phyloP scores from a whole-genome alignment of 2,113 vertebrate genomes.

The Chauna torquata region DNA sequence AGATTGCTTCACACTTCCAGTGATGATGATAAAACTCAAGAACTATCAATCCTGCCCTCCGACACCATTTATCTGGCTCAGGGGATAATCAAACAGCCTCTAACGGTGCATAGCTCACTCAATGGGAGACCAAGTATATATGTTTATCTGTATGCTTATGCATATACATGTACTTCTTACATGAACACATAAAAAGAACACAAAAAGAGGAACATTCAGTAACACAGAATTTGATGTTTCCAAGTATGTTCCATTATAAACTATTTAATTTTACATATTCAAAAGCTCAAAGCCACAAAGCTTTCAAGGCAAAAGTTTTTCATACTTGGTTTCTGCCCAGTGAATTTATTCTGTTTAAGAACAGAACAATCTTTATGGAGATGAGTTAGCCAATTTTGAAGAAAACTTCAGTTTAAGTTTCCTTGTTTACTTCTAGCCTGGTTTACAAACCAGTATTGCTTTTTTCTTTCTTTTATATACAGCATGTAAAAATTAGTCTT shows the following conservation, averaged over 20 bases:
- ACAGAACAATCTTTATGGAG: neutral
- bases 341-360: neutral
- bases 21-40: neutral
- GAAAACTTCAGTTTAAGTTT: neutral
- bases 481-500: neutral
- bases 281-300: neutral
- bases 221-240: neutral
- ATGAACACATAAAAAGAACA: neutral
- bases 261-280: neutral
- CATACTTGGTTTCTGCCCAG: neutral
- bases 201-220: neutral
- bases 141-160: neutral
- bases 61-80: neutral
- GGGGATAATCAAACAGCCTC: neutral
- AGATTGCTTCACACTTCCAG: neutral
- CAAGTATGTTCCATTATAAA: neutral
- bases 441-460: neutral
- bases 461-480: neutral
- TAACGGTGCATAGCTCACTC: neutral
- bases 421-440: neutral
- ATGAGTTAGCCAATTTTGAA: neutral
- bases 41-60: neutral
- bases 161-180: rapidly evolving
- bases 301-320: neutral
- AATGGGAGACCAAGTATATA: neutral